Base-by-base conservation (phyloP, 2,113 vertebrate species). In the Tachysurus vachellii region DNA sequence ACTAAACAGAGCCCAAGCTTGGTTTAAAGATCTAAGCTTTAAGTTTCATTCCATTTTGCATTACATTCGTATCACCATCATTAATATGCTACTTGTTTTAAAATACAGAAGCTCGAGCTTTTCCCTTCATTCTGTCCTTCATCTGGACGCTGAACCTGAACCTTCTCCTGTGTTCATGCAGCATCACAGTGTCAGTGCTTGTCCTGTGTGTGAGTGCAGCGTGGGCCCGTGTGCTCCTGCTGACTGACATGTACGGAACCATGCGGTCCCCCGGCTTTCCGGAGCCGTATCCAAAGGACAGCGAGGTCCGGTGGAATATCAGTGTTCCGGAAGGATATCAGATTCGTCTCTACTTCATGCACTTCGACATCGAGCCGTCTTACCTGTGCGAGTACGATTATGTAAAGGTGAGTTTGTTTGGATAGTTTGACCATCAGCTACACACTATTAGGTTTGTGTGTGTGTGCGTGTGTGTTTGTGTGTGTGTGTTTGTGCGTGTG, bases 311-410 rank as follows among this genome's bases (percentile, higher is more conserved):
- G 0, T 99, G 98, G 98, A 97, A 98, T 85, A 92, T 99, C 86
- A 96, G 95, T 0, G 96, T 98, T 53, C 96, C 96, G 0, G 92
- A 93, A 0, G 98, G 98, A 17, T 98, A 97, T 92, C 93, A 92
- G 84, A 93, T 99, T 90, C 94, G 92, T 84, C 95, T 99, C 16
- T 97, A 97, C 92, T 99, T 99, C 93, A 98, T 97, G 95, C 97
- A 99, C 88, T 99, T 99, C 81, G 95, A 99, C 93, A 92, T 99
- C 91, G 98, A 99, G 91, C 97, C 98, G 0, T 99, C 98, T 54
- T 97, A 99, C 93, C 95, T 97, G 90, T 99, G 98, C 90, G 97
- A 99, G 95, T 99, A 99, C 0, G 98, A 99, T 92, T 97, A 94
- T 0, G 96, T 99, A 66, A 97, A 97, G 97, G 98, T 99, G 89